phyloP scores from a whole-genome alignment of 2,113 vertebrate genomes.

The Seriola quinqueradiata region DNA sequence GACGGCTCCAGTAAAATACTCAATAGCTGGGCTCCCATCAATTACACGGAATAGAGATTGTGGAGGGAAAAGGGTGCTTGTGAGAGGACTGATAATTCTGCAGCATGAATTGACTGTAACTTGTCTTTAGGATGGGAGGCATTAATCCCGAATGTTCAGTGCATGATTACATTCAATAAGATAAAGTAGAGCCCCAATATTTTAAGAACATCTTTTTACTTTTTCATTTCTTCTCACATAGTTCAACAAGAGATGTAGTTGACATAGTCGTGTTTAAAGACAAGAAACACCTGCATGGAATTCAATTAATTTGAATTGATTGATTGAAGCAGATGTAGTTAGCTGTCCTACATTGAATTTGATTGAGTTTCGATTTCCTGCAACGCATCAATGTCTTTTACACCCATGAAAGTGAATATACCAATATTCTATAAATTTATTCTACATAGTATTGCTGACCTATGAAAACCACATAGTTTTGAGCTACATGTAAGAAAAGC shows the following conservation, averaged over 20 bases:
- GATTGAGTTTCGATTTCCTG: background rate
- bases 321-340: background rate
- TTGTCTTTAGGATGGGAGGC: conserved; percentile 17
- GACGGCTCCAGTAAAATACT: conserved; percentile 64
- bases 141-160: conserved; percentile 40
- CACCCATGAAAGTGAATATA: background rate
- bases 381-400: background rate
- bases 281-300: background rate
- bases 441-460: background rate
- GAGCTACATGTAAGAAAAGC: background rate
- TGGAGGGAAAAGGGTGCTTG: conserved; percentile 42
- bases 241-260: too few species aligned
- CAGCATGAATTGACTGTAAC: conserved; percentile 33
- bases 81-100: conserved; percentile 51
- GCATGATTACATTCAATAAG: conserved; percentile 27
- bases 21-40: conserved; percentile 59
- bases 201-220: too few species aligned
- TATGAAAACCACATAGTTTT: background rate
- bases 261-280: background rate
- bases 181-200: background rate
- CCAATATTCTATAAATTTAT: background rate
- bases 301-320: background rate
- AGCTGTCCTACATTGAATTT: background rate
- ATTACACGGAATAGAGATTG: conserved; percentile 57
- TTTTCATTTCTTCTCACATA: too few species aligned